Evolutionary conservation across 2,888 invertebrate genomes (phyloP).

Genomic region (Creontiades dilutus): DNA sequence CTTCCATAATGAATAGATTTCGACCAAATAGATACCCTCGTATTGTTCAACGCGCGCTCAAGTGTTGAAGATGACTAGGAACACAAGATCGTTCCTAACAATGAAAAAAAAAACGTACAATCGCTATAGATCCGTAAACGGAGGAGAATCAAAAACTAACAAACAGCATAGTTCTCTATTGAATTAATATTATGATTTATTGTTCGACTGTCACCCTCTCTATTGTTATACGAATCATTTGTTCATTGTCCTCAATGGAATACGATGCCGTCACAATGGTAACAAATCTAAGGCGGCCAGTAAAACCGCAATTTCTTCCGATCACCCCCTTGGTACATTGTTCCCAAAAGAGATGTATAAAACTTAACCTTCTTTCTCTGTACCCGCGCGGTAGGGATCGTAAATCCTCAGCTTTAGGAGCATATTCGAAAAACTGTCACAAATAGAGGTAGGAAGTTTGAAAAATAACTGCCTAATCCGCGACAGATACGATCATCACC

Average conservation of each 20-base stretch:
- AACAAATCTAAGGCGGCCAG: slow-evolving; percentile 56
- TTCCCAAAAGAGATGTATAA: slow-evolving; percentile 33
- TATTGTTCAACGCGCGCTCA: not conserved
- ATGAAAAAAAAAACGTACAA: slow-evolving; percentile 20
- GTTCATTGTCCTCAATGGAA: slow-evolving; percentile 66
- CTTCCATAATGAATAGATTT: not conserved
- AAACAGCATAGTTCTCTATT: slow-evolving; percentile 49
- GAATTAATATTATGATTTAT: slow-evolving; percentile 65
- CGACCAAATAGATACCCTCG: not conserved
- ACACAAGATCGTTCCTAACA: not conserved
- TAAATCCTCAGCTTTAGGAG: not conserved
- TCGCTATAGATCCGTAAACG: slow-evolving; percentile 8
- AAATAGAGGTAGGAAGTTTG: not conserved
- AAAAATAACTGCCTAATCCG: not conserved
- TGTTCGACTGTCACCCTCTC: slow-evolving; percentile 54
- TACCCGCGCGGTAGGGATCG: not conserved
- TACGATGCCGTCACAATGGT: slow-evolving; percentile 68
- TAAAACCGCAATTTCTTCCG: slow-evolving; percentile 52
- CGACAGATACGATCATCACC: not conserved
- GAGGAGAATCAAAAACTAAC: slow-evolving; percentile 47
- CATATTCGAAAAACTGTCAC: not conserved
- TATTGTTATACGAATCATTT: slow-evolving; percentile 57
- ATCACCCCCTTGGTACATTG: slow-evolving; percentile 17
- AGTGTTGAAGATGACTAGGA: not conserved
- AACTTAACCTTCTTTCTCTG: not conserved